Evolutionary conservation across 30 jellyfish, hydroid and myxozoan species (phyloP), one percentile per base, ranked within the genome.

Genomic region (Sanderia malayensis): DNA sequence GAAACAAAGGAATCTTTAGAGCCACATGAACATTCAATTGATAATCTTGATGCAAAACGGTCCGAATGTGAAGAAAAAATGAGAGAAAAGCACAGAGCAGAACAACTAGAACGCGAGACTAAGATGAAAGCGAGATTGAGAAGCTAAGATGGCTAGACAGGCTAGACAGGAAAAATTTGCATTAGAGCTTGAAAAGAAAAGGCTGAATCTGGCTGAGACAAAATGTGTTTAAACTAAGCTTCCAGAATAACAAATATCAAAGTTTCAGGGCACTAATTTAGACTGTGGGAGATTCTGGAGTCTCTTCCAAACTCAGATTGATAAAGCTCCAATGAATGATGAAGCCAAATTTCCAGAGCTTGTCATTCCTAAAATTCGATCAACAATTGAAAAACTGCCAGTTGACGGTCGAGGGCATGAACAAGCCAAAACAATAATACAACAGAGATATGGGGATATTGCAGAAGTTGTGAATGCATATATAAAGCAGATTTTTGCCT

Each of bases 351-450:
- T n/a, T n/a, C n/a, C n/a, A n/a, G n/a, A n/a, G n/a, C n/a, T n/a
- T n/a, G n/a, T n/a, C n/a, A n/a, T n/a, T n/a, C n/a, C n/a, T n/a
- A n/a, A n/a, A n/a, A n/a, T n/a, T n/a, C n/a, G n/a, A n/a, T n/a
- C n/a, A n/a, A n/a, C n/a, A n/a, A n/a, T n/a, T n/a, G 80, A 67
- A 11, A 33, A 59, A 11, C 80, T 67, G 13, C 80, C 80, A 3
- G 30, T 67, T 67, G 37, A 18, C 21, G 31, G 33, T n/a, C 26
- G 32, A 25, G 80, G 80, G 4, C 32, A 67, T 33, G 74, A 67
- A 67, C 28, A 74, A 22, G 80, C 80, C 4, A 67, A 67, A 37
- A n/a, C 71, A 18, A 67, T 20, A 18, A 9, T 67, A 17, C 46
- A 31, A 23, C 8, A 61, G 4, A 29, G 20, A 26, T 67, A 67